Evolutionary conservation across 1,140 invertebrate genomes (phyloP).

Genomic region (Parasteatoda tepidariorum): DNA sequence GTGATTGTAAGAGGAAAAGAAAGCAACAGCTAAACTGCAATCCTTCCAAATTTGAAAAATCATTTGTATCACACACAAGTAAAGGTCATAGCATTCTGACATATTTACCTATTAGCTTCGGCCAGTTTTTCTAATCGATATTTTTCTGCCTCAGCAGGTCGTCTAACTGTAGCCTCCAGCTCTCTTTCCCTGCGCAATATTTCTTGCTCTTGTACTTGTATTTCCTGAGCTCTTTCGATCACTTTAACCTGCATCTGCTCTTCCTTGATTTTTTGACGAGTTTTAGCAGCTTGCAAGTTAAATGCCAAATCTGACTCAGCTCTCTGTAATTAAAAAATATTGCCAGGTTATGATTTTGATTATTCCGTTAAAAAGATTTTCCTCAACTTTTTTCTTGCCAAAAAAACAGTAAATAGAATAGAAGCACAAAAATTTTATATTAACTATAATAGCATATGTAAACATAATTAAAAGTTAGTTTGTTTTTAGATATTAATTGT

Average conservation of each 20-base stretch:
- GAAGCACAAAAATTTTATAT: background rate
- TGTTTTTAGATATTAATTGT: no score
- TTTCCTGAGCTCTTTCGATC: slow-evolving; percentile 71
- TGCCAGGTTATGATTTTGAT: no score
- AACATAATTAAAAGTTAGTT: background rate
- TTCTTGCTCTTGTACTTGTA: slow-evolving; percentile 67
- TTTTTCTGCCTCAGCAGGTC: slow-evolving; percentile 71
- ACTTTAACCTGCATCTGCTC: slow-evolving; percentile 71
- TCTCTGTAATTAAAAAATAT: slow-evolving; percentile 64
- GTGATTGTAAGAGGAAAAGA: no score
- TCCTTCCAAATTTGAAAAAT: no score
- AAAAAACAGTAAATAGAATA: background rate
- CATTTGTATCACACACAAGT: no score
- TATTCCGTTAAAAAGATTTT: no score
- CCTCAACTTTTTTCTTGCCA: background rate
- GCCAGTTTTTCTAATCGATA: slow-evolving; percentile 89
- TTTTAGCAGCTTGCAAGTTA: slow-evolving; percentile 71
- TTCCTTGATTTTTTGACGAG: slow-evolving; percentile 71
- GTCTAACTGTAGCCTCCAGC: slow-evolving; percentile 69
- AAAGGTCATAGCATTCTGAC: no score
- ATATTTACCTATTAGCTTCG: slow-evolving; percentile 84
- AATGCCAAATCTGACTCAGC: slow-evolving; percentile 71
- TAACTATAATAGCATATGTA: background rate
- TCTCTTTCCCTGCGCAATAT: slow-evolving; percentile 67
- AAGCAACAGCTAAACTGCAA: no score